A percentile compares a stretch with the other conserved stretches of the same genome.
These are phyloP conservation scores for Drosophila albomicans DNA, from an alignment of 1,140 invertebrate genomes.

Conservation along the genomic window DNA sequence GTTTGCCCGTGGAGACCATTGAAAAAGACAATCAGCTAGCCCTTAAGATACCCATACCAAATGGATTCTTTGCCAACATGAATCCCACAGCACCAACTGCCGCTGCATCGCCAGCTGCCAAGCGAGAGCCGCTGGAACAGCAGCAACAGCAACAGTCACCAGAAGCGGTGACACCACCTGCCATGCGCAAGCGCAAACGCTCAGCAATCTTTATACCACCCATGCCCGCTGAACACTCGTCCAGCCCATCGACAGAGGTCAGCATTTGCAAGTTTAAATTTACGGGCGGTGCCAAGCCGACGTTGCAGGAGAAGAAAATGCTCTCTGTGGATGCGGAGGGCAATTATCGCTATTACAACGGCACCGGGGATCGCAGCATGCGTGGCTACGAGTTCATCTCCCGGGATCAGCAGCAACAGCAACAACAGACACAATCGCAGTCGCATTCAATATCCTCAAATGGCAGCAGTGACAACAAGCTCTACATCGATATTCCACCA, in stretches of 20 bases:
- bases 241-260: slow-evolving; percentile 91
- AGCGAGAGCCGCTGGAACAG: slow-evolving; percentile 27
- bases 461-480: slow-evolving; percentile 85
- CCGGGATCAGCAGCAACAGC: slow-evolving; percentile 87
- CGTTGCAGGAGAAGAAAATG: slow-evolving; percentile 95
- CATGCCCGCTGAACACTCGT: slow-evolving; percentile 89
- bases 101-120: slow-evolving; percentile 21
- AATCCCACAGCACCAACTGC: background rate
- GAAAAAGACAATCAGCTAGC: slow-evolving; percentile 82
- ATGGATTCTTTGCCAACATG: slow-evolving; percentile 61
- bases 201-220: slow-evolving; percentile 93
- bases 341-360: slow-evolving; percentile 94
- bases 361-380: slow-evolving; percentile 91
- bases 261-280: slow-evolving; percentile 98
- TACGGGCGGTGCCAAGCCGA: slow-evolving; percentile 94
- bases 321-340: slow-evolving; percentile 94
- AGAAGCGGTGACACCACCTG: slow-evolving; percentile 47
- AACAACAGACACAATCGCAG: slow-evolving; percentile 53
- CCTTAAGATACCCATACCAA: slow-evolving; percentile 80
- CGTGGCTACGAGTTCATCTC: slow-evolving; percentile 91
- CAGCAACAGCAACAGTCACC: background rate
- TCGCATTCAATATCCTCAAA: slow-evolving; percentile 83
- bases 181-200: slow-evolving; percentile 89
- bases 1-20: slow-evolving; percentile 72
- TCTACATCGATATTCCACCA: slow-evolving; percentile 84